Percentiles rank a stretch among this genome's conserved stretches.
phyloP scores from a whole-genome alignment of 1,140 invertebrate genomes.

The Apolygus lucorum region DNA sequence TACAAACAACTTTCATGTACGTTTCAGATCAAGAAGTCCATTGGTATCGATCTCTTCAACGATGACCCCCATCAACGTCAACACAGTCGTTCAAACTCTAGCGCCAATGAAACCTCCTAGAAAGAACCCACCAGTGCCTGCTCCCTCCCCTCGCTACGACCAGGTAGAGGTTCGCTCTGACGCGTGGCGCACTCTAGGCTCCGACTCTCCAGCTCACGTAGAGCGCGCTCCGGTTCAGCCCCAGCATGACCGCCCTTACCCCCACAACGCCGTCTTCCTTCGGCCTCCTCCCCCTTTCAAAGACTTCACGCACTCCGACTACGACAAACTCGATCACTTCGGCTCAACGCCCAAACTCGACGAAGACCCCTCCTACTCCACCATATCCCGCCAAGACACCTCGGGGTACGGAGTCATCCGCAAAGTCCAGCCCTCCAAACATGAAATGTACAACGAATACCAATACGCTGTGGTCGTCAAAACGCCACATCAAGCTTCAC shows the following conservation, averaged over 20 bases:
- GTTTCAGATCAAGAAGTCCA: slow-evolving; percentile 19
- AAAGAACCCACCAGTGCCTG: slow-evolving; percentile 45
- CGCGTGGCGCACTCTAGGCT: slow-evolving; percentile 66
- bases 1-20: too few relatives aligned
- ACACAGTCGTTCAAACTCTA: slow-evolving; percentile 1
- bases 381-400: slow-evolving; percentile 38
- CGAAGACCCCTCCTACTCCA: slow-evolving; percentile 58
- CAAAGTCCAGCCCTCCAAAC: slow-evolving; percentile 48
- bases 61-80: slow-evolving; percentile 1
- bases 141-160: slow-evolving; percentile 60
- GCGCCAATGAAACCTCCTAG: slow-evolving; percentile 22
- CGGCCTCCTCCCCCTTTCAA: slow-evolving; percentile 12
- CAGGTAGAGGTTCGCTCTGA: slow-evolving; percentile 57
- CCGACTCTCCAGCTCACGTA: slow-evolving; percentile 55
- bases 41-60: slow-evolving; percentile 1
- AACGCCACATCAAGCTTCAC: slow-evolving; percentile 58
- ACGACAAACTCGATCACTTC: slow-evolving; percentile 71
- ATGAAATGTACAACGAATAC: slow-evolving; percentile 61
- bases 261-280: background rate
- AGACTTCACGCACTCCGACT: slow-evolving; percentile 37
- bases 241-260: background rate
- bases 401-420: slow-evolving; percentile 61
- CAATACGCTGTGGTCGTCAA: slow-evolving; percentile 73
- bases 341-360: slow-evolving; percentile 58
- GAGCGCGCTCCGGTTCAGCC: slow-evolving; percentile 2